phyloP scores from a whole-genome alignment of 92 coral and sea anemone genomes.

The Palythoa grandiflora region DNA sequence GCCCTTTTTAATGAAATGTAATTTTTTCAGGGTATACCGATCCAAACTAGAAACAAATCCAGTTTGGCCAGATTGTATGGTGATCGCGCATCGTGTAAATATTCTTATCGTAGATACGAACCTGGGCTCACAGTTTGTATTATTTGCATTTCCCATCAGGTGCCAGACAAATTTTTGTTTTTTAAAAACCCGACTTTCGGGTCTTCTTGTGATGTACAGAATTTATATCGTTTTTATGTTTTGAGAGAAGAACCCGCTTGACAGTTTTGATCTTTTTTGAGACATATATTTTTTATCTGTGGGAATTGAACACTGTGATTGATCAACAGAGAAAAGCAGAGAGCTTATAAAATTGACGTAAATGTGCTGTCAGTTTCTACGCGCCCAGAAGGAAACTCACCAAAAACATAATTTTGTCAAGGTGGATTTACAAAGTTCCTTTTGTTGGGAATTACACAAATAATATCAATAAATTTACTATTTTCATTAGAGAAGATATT shows the following conservation, averaged over 20 bases:
- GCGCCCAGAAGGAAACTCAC: constrained; percentile 7
- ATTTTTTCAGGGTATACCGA: too few relatives aligned
- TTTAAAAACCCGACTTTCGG: not conserved
- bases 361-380: not conserved
- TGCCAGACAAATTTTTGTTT: not conserved
- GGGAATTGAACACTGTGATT: constrained; percentile 29
- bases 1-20: too few relatives aligned
- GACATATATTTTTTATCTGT: constrained; percentile 26
- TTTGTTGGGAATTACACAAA: too few relatives aligned
- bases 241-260: too few relatives aligned
- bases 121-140: constrained; percentile 6
- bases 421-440: not conserved
- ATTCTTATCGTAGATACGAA: not conserved
- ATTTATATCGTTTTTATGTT: not conserved
- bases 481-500: too few relatives aligned
- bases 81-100: constrained; percentile 5
- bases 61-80: constrained; percentile 6
- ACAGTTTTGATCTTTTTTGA: constrained; percentile 3
- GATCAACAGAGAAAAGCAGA: constrained; percentile 22
- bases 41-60: too few relatives aligned
- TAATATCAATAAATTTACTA: too few relatives aligned
- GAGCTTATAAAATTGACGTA: constrained; percentile 1
- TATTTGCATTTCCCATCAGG: not conserved
- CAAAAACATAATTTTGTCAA: constrained; percentile 1
- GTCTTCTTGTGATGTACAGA: constrained; percentile 11